A percentile compares a stretch with the other conserved stretches of the same genome.
phyloP scores from a whole-genome alignment of 2,113 vertebrate species.

The Clarias magur region DNA sequence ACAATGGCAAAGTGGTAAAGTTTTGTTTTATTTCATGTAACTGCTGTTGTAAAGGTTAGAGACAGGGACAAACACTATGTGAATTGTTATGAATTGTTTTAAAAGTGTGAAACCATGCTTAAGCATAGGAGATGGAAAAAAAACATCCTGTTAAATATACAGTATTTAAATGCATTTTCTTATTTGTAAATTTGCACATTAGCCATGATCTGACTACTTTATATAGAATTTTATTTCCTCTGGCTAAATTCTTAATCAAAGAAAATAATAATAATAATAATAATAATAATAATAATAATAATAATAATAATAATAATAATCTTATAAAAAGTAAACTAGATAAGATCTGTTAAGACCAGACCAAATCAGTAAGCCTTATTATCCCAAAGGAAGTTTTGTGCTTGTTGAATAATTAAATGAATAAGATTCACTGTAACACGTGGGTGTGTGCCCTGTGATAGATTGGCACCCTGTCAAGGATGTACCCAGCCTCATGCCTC shows the following conservation, averaged over 20 bases:
- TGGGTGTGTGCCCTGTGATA: too few species aligned
- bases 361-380: neutral
- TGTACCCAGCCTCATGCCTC: too few species aligned
- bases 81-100: neutral
- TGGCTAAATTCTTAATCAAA: neutral
- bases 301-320: too few species aligned
- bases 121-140: neutral
- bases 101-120: neutral
- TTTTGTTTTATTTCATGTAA: neutral
- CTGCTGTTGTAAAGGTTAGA: neutral
- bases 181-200: neutral
- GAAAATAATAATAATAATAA: too few species aligned
- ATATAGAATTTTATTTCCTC: neutral
- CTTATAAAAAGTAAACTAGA: too few species aligned
- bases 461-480: too few species aligned
- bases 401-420: neutral
- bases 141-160: neutral
- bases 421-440: neutral
- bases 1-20: neutral
- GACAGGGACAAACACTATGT: neutral
- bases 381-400: neutral
- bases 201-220: neutral
- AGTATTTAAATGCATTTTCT: neutral
- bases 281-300: too few species aligned
- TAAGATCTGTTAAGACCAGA: neutral